Percentiles rank a stretch among this genome's conserved stretches.
phyloP scores from a whole-genome alignment of 2,888 invertebrate species.

The Terebella lapidaria region DNA sequence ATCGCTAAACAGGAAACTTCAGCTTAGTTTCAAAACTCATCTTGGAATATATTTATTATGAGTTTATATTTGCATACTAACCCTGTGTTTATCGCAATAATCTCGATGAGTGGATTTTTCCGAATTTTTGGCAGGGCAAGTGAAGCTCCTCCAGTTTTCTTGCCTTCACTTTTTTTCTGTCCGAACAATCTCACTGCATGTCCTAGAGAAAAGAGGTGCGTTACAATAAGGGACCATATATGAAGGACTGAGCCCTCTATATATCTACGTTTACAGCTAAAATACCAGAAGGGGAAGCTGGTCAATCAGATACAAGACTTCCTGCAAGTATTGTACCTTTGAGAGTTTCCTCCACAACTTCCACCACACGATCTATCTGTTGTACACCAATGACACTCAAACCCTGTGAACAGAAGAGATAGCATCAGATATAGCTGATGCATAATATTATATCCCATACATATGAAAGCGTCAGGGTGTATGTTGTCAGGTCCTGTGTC shows the following conservation, averaged over 20 bases:
- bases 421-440: background rate
- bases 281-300: no score
- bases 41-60: no score
- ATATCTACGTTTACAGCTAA: no score
- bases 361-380: constrained; percentile 94
- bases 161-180: constrained; percentile 71
- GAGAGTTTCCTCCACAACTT: constrained; percentile 94
- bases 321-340: constrained; percentile 69
- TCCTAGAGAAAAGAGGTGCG: constrained; percentile 36
- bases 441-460: background rate
- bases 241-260: no score
- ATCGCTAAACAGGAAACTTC: no score
- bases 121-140: constrained; percentile 87
- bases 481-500: no score
- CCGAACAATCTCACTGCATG: constrained; percentile 47
- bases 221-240: no score
- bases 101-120: constrained; percentile 92
- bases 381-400: constrained; percentile 96
- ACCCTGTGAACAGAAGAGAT: constrained; percentile 60
- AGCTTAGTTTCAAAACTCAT: no score
- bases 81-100: constrained; percentile 92
- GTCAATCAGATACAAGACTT: no score
- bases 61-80: no score
- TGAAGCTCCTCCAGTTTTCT: constrained; percentile 76
- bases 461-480: no score